Evolutionary conservation across 2,797 vertebrate species (phyloP).

Genomic region (Anguilla pacifica): DNA sequence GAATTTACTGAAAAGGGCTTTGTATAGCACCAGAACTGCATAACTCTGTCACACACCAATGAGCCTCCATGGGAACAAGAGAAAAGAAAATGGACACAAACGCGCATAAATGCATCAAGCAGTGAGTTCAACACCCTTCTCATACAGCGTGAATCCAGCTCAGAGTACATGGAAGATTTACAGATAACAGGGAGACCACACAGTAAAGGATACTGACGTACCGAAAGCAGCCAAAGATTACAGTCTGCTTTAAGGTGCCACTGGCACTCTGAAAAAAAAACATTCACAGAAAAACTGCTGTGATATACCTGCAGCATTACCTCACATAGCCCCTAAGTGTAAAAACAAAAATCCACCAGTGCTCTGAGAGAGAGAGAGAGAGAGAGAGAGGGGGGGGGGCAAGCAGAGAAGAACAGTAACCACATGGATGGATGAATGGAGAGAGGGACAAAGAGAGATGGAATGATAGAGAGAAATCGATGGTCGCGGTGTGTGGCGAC

Average conservation of each 20-base stretch:
- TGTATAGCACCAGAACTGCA: neutral
- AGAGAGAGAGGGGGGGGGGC: neutral
- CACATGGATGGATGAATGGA: neutral
- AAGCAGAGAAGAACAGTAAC: neutral
- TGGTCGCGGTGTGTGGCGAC: neutral
- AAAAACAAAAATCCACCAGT: neutral
- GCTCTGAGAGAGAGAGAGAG: neutral
- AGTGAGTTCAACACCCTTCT: slow-evolving; percentile 9
- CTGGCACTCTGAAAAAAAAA: neutral
- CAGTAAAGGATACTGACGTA: neutral
- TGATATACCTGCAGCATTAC: neutral
- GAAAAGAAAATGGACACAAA: neutral
- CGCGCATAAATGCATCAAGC: slow-evolving; percentile 5
- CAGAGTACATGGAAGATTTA: slow-evolving; percentile 1
- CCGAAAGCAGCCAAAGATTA: neutral
- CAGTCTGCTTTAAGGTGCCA: neutral
- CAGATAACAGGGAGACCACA: neutral
- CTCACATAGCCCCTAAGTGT: neutral
- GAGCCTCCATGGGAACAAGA: neutral
- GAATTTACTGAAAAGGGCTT: neutral
- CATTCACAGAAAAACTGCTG: neutral
- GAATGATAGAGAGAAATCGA: neutral
- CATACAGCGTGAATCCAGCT: neutral
- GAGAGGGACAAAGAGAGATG: neutral
- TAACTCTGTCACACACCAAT: neutral